phyloP scores from a whole-genome alignment of 2,113 vertebrate species.

The Microcebus griseorufus region DNA sequence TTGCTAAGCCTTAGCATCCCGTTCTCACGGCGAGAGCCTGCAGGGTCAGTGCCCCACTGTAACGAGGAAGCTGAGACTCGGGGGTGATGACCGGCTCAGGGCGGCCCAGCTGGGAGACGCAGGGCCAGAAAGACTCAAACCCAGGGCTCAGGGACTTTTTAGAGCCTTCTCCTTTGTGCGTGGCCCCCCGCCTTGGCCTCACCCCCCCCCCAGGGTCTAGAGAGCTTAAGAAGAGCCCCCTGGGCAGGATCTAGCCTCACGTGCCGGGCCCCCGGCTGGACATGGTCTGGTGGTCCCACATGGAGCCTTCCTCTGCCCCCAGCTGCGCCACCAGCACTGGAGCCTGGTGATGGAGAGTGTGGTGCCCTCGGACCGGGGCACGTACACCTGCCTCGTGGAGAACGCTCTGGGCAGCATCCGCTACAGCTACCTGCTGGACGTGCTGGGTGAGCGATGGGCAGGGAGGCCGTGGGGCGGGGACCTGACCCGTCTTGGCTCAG shows the following conservation, averaged over 20 bases:
- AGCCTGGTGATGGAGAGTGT: slow-evolving; percentile 99
- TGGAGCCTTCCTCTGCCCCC: neutral
- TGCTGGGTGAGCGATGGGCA: slow-evolving; percentile 91
- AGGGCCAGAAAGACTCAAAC: neutral
- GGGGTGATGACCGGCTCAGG: neutral
- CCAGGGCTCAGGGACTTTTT: neutral
- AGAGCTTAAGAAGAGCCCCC: too few relatives aligned
- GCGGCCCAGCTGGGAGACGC: neutral
- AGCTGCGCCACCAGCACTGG: slow-evolving; percentile 99
- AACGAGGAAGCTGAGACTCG: neutral
- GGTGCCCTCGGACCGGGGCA: slow-evolving; percentile 97
- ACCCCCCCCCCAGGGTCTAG: too few relatives aligned
- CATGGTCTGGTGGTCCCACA: neutral
- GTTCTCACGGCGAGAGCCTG: neutral
- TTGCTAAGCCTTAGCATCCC: neutral
- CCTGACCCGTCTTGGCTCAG: neutral
- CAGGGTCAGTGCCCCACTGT: neutral
- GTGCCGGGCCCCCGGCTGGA: neutral
- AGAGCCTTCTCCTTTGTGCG: too few relatives aligned
- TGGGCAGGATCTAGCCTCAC: neutral
- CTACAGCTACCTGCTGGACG: slow-evolving; percentile 96
- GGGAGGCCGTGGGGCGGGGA: rapidly evolving
- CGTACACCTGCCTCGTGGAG: slow-evolving; percentile 97
- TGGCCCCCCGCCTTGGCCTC: too few relatives aligned
- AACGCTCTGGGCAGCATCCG: slow-evolving; percentile 93